Base-by-base conservation (phyloP, 1,140 invertebrate species). In the Camponotus floridanus region DNA sequence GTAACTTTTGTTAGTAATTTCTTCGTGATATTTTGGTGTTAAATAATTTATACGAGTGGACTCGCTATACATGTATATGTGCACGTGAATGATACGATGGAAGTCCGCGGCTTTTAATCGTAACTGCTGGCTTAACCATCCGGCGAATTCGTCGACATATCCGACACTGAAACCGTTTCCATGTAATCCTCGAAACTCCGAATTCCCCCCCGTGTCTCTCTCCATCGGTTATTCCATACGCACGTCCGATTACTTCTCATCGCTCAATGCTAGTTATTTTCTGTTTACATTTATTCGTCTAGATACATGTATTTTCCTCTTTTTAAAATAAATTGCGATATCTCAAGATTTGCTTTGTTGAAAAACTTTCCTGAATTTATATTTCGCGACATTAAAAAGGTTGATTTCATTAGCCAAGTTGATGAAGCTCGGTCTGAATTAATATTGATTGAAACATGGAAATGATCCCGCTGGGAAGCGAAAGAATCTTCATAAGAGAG, bases 121-220 rank as follows among this genome's bases (percentile, higher is more conserved):
- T 70, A 90, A 90, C 62, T 78, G 71, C 73, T 70, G 65, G 89
- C 79, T 90, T 88, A 91, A 91, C 78, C 86, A 64, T 33, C 55
- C 48, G 42, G 79, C 88, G 84, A 89, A 85, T 85, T 86, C 89
- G 57, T 42, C 78, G 86, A 84, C 86, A 59, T 80, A 73, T 86
- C 68, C 88, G 84, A 90, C 84, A 90, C 76, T 91, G 84, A 91
- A 90, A 91, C 87, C 79, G 64, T 91, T 88, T 90, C 59, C 87
- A 81, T 88, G 89, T 85, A 91, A 91, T 90, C 83, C 88, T 70
- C 67, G 78, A 87, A 83, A 88, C 85, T 91, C 86, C 62, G 48
- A 64, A 51, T n/a, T 51, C 55, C 7, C n/a, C n/a, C 4, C 18
- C 33, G 21, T 11, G 42, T 4, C 21, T 9, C 26, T 31, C 2